phyloP scores from a whole-genome alignment of 2,888 invertebrate genomes.

The Agrochola macilenta region DNA sequence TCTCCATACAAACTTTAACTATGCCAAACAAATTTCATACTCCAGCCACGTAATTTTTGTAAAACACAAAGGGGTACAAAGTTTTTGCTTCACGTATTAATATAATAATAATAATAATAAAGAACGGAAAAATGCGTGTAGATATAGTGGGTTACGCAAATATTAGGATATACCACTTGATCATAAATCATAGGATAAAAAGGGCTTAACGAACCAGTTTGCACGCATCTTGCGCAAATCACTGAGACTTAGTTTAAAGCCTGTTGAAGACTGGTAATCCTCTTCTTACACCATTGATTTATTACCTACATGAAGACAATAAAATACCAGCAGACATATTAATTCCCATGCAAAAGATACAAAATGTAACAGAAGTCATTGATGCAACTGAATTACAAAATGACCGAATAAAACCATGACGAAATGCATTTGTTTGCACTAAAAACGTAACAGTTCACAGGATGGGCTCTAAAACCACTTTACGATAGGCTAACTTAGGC shows the following conservation, averaged over 20 bases:
- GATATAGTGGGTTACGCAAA: conserved; percentile 13
- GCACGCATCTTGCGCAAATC: conserved; percentile 37
- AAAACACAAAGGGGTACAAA: no score
- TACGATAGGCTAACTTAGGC: conserved; percentile 37
- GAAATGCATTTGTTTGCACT: conserved; percentile 19
- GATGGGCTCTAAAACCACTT: conserved; percentile 31
- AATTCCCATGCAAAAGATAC: conserved; percentile 9
- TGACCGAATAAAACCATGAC: neutral
- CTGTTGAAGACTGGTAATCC: conserved; percentile 27
- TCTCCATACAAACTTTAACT: no score
- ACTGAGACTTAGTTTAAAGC: conserved; percentile 33
- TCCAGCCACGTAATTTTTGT: no score
- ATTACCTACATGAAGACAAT: conserved; percentile 11
- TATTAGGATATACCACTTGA: conserved; percentile 3
- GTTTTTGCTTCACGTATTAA: no score
- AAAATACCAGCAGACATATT: neutral
- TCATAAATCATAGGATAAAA: conserved; percentile 29
- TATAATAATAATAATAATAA: no score
- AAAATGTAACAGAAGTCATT: conserved; percentile 18
- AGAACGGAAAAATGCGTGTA: neutral
- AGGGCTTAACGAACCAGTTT: conserved; percentile 31
- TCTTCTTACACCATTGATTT: conserved; percentile 30
- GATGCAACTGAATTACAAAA: conserved; percentile 17
- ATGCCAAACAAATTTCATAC: no score
- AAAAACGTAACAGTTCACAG: conserved; percentile 8